Evolutionary conservation across 2,797 vertebrate genomes (phyloP).

Genomic region (Gorsachius magnificus): DNA sequence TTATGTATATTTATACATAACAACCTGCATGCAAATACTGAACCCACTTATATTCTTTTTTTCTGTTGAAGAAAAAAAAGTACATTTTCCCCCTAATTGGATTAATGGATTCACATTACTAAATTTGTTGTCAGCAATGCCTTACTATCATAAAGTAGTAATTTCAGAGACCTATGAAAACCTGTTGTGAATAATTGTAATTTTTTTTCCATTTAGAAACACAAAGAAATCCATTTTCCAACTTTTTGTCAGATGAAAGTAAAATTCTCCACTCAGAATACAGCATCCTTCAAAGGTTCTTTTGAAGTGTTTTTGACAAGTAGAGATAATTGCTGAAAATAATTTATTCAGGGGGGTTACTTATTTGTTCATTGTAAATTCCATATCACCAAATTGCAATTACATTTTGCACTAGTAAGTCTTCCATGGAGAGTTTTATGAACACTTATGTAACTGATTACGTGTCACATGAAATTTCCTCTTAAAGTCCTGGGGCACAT

Average conservation of each 20-base stretch:
- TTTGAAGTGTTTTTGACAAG: not conserved
- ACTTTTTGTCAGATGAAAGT: not conserved
- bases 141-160: not conserved
- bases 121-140: not conserved
- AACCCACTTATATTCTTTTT: not conserved
- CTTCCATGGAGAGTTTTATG: not conserved
- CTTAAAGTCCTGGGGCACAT: not conserved
- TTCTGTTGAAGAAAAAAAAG: not conserved
- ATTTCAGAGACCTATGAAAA: slow-evolving; percentile 19
- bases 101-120: not conserved
- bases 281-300: not conserved
- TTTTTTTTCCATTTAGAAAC: not conserved
- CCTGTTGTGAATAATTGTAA: not conserved
- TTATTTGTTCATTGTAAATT: not conserved
- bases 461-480: not conserved
- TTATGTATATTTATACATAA: not conserved
- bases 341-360: not conserved
- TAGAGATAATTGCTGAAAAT: not conserved
- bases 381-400: not conserved
- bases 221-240: not conserved
- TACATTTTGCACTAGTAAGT: not conserved
- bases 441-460: not conserved
- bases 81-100: not conserved
- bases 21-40: not conserved
- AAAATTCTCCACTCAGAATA: not conserved